Evolutionary conservation across 2,797 vertebrate genomes (phyloP).

Genomic region (Cirrhinus mrigala): DNA sequence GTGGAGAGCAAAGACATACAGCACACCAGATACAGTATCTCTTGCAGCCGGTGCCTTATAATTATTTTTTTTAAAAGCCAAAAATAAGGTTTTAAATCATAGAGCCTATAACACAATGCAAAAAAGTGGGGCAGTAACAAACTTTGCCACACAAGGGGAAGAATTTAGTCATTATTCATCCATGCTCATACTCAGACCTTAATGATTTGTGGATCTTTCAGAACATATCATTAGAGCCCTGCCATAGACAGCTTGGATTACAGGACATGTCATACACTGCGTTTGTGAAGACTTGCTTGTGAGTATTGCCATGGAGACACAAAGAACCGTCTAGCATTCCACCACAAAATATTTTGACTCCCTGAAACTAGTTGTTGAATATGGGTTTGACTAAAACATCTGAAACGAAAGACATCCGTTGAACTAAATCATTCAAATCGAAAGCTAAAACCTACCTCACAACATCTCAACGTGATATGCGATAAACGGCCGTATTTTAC

Average conservation of each 20-base stretch:
- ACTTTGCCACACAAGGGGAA: constrained; percentile 40
- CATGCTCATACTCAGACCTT: constrained; percentile 28
- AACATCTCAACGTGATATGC: neutral
- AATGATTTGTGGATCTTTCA: constrained; percentile 48
- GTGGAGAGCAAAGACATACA: constrained; percentile 23
- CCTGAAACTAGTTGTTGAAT: constrained; percentile 15
- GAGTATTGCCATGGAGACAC: constrained; percentile 15
- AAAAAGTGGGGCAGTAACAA: constrained; percentile 9
- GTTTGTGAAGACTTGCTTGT: constrained; percentile 17
- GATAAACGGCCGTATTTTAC: neutral
- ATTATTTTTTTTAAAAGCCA: constrained; percentile 27
- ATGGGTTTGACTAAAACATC: constrained; percentile 19
- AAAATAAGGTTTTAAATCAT: constrained; percentile 34
- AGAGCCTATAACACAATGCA: neutral
- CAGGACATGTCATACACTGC: constrained; percentile 31
- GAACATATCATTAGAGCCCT: constrained; percentile 34
- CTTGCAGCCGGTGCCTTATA: constrained; percentile 26
- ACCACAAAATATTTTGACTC: constrained; percentile 21
- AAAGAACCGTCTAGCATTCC: constrained; percentile 26
- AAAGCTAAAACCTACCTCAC: neutral
- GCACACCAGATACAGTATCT: constrained; percentile 4
- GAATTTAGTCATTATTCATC: constrained; percentile 38
- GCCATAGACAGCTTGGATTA: constrained; percentile 34
- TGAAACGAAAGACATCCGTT: neutral
- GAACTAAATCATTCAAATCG: neutral